Conservation (phyloP, 2,888 invertebrate species). For the Ormyrus thymus region DNA sequence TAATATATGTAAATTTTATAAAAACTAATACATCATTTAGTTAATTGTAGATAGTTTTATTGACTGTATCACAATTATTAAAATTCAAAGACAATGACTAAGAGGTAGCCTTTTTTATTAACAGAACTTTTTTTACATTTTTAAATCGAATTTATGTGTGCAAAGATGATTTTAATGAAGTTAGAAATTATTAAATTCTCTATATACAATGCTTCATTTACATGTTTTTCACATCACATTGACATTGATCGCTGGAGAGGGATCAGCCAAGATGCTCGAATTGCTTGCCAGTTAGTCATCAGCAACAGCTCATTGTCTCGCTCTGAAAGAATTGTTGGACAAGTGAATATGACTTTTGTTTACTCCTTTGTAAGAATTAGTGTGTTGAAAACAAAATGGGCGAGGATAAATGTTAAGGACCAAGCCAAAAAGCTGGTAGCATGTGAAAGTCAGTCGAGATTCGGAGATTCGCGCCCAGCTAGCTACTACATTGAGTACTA, state of each 20-base stretch:
- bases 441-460: background rate
- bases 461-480: too few species aligned
- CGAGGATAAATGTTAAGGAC: background rate
- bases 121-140: slow-evolving; percentile 37
- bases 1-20: slow-evolving; percentile 23
- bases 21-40: slow-evolving; percentile 7
- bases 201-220: slow-evolving; percentile 34
- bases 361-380: too few species aligned
- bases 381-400: too few species aligned
- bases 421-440: slow-evolving; percentile 6
- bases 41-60: slow-evolving; percentile 8
- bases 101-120: slow-evolving; percentile 40
- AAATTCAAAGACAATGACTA: background rate
- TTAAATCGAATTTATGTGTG: slow-evolving; percentile 32
- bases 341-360: slow-evolving; percentile 46
- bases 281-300: slow-evolving; percentile 45
- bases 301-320: slow-evolving; percentile 46
- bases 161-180: slow-evolving; percentile 35
- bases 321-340: slow-evolving; percentile 55
- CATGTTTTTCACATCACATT: slow-evolving; percentile 46
- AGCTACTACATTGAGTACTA: too few species aligned
- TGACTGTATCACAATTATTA: background rate
- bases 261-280: slow-evolving; percentile 42
- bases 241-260: slow-evolving; percentile 35
- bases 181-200: slow-evolving; percentile 1